These are phyloP conservation scores for Ailurus styani DNA, from an alignment of 2,113 vertebrate genomes.

Conservation along the genomic window DNA sequence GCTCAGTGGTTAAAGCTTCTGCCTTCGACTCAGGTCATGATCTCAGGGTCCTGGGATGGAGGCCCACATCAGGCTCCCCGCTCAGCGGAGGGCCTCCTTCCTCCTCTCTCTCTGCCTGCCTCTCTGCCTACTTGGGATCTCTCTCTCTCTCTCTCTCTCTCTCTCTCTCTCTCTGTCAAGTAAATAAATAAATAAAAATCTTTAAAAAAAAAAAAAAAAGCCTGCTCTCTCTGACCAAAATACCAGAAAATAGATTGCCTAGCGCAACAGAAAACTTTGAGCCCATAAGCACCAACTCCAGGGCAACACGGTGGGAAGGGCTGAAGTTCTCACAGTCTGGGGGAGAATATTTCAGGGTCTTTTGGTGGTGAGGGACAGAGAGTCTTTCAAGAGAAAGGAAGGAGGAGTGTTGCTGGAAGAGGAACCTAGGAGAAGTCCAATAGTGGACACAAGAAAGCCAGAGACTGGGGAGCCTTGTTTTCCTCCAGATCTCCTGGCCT, in stretches of 20 bases:
- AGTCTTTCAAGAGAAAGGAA: neutral
- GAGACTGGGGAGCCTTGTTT: neutral
- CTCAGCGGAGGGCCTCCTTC: too few relatives aligned
- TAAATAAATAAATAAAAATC: too few relatives aligned
- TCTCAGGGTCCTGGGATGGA: too few relatives aligned
- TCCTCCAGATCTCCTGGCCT: neutral
- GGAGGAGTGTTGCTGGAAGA: neutral
- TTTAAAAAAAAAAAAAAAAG: too few relatives aligned
- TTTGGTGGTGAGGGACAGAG: neutral
- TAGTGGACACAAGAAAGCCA: neutral
- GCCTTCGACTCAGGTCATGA: too few relatives aligned
- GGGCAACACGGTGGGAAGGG: neutral
- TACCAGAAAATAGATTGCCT: neutral
- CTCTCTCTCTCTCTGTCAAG: too few relatives aligned
- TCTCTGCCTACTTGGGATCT: too few relatives aligned
- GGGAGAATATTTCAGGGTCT: neutral
- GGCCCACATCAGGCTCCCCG: too few relatives aligned
- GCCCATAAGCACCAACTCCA: too few relatives aligned
- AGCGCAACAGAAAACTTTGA: neutral
- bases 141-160: too few relatives aligned
- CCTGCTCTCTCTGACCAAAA: neutral
- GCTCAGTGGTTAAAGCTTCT: too few relatives aligned
- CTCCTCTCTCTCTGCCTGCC: too few relatives aligned
- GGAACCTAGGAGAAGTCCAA: neutral
- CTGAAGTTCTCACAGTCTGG: neutral